phyloP scores from a whole-genome alignment of 2,797 vertebrate genomes.

The Lepilemur ruficaudatus region DNA sequence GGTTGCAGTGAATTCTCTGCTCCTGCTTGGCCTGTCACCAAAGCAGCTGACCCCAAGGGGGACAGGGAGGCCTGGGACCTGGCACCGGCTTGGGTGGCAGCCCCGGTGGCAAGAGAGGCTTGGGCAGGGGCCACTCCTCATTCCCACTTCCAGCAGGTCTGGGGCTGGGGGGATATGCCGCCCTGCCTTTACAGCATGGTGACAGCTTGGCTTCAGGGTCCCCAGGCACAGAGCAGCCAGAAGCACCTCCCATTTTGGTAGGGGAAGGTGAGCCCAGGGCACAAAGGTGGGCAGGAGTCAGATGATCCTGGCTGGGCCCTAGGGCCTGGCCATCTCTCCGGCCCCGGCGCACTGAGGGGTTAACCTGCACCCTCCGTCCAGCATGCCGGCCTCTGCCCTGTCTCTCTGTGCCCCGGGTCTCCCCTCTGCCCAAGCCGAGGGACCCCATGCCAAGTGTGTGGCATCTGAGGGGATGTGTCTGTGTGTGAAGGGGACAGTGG shows the following conservation, averaged over 20 bases:
- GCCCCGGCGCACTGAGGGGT: background rate
- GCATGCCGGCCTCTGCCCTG: background rate
- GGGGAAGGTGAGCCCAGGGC: background rate
- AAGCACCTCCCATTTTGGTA: background rate
- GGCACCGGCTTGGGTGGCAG: background rate
- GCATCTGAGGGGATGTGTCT: background rate
- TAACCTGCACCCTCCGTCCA: background rate
- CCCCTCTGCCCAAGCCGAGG: background rate
- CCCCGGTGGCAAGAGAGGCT: background rate
- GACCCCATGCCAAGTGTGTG: background rate
- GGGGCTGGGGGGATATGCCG: background rate
- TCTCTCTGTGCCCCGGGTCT: background rate
- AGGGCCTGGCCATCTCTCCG: background rate
- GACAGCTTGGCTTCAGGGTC: background rate
- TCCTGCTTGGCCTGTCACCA: slow-evolving; percentile 66
- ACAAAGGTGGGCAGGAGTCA: background rate
- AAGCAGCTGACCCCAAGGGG: slow-evolving; percentile 46
- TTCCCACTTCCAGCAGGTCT: background rate
- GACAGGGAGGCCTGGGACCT: slow-evolving; percentile 24
- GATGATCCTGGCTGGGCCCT: background rate
- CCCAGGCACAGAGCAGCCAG: background rate
- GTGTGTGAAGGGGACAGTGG: background rate
- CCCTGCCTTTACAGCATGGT: background rate
- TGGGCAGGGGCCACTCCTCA: background rate
- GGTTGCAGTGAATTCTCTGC: slow-evolving; percentile 80